Base-by-base conservation (phyloP, 1,140 invertebrate species). In the Aphaenogaster rudis region DNA sequence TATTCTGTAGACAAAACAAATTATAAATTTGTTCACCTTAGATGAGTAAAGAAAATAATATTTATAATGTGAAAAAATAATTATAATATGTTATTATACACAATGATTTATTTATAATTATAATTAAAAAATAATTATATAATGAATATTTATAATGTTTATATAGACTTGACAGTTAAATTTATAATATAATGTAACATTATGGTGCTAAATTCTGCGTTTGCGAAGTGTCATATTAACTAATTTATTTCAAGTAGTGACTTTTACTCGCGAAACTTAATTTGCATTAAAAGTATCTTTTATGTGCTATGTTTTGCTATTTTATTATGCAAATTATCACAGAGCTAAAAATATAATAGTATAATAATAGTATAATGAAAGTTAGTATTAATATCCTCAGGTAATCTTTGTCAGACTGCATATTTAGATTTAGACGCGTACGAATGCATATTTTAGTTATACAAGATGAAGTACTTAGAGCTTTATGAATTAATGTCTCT, bases 291-390 rank as follows among this genome's bases (percentile, higher is more conserved):
- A 54, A 54, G n/a, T 71, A 50, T 74, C 17, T 54, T 28, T 28
- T 74, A n/a, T 36, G 3, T 74, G 17, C 11, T 28, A 21, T 15
- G 7, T 72, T 72, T 72, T 54, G 3, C 54, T 74, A 54, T 39
- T 71, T 50, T 33, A 71, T 71, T 1, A 28, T 28, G 28, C 5
- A 72, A 5, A 72, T 52, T 72, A 72, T 72, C 33, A 72, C 13
- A 52, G 13, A 52, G 0, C 9, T 52, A 52, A 28, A 28, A 28
- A 28, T 28, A 28, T 28, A 28, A 28, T 0, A 28, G 28, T 28
- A 28, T 28, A 28, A 28, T 28, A 28, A 28, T 28, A 28, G 28
- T 28, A 28, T 28, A 28, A 74, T 39, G 13, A 54, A 11, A 7
- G 17, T 66, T 8, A 39, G 0, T n/a, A 52, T 71, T 52, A 71